Percentiles rank a stretch among this genome's conserved stretches.
phyloP scores from a whole-genome alignment of 2,888 invertebrate genomes.

The Drosophila hamatofila region DNA sequence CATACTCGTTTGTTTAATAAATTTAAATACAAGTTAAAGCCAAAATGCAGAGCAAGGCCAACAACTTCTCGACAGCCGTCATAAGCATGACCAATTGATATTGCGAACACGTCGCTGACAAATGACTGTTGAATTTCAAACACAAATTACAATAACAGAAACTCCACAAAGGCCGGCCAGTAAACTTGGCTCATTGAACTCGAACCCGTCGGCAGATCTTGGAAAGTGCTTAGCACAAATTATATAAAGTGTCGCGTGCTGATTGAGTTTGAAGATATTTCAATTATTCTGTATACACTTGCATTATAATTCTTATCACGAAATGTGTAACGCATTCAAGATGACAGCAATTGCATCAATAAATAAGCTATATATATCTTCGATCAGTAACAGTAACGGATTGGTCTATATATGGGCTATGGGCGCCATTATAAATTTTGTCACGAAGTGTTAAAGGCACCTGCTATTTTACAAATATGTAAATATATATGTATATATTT shows the following conservation, averaged over 20 bases:
- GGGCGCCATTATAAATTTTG: neutral
- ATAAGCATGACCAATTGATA: slow-evolving; percentile 49
- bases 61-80: slow-evolving; percentile 48
- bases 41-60: slow-evolving; percentile 67
- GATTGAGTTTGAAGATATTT: slow-evolving; percentile 17
- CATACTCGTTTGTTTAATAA: slow-evolving; percentile 16
- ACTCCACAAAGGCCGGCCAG: slow-evolving; percentile 44
- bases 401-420: neutral
- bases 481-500: neutral
- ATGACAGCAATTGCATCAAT: neutral
- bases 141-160: slow-evolving; percentile 41
- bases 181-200: slow-evolving; percentile 69
- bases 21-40: slow-evolving; percentile 29
- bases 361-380: no score
- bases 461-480: no score
- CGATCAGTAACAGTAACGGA: neutral
- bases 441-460: no score
- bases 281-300: neutral
- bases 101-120: slow-evolving; percentile 35
- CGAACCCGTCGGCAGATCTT: slow-evolving; percentile 14
- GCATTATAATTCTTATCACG: neutral
- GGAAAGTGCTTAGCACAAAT: slow-evolving; percentile 15
- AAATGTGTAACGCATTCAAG: neutral
- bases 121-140: slow-evolving; percentile 55
- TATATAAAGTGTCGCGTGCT: slow-evolving; percentile 43